Evolutionary conservation across 2,797 vertebrate genomes (phyloP).

Genomic region (Borostomias antarcticus): DNA sequence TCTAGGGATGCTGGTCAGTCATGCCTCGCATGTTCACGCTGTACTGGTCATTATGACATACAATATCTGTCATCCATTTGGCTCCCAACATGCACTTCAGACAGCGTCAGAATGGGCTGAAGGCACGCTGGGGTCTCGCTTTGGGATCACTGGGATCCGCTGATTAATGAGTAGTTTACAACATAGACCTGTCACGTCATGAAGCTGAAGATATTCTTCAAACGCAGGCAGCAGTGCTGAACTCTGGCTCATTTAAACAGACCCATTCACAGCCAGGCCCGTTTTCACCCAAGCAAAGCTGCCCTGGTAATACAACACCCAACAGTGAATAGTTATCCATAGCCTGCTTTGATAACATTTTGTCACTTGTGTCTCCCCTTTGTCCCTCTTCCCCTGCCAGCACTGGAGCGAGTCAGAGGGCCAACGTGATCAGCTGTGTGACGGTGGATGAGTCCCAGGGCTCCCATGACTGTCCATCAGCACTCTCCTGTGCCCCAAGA

Average conservation of each 20-base stretch:
- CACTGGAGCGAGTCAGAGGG: too few relatives aligned
- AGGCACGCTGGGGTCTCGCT: neutral
- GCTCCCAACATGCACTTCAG: slow-evolving; percentile 56
- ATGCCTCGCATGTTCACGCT: neutral
- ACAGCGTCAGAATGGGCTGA: slow-evolving; percentile 45
- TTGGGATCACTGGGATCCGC: neutral
- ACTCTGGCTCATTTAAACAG: slow-evolving; percentile 63
- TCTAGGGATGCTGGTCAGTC: neutral
- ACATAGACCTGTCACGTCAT: neutral
- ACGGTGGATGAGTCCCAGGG: too few relatives aligned
- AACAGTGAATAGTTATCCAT: too few relatives aligned
- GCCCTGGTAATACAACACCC: too few relatives aligned
- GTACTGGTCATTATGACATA: slow-evolving; percentile 45
- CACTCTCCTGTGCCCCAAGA: too few relatives aligned
- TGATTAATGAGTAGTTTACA: too few relatives aligned
- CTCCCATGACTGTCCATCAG: too few relatives aligned
- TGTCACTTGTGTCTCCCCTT: too few relatives aligned
- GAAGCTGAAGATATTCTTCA: neutral
- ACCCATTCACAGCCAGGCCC: slow-evolving; percentile 55
- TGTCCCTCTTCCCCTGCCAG: too few relatives aligned
- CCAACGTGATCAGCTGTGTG: too few relatives aligned
- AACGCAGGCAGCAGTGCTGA: neutral
- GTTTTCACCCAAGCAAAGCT: too few relatives aligned
- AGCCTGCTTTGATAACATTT: too few relatives aligned
- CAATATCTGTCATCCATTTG: slow-evolving; percentile 48